phyloP scores from a whole-genome alignment of 1,140 invertebrate species.

The Drosophila erecta region DNA sequence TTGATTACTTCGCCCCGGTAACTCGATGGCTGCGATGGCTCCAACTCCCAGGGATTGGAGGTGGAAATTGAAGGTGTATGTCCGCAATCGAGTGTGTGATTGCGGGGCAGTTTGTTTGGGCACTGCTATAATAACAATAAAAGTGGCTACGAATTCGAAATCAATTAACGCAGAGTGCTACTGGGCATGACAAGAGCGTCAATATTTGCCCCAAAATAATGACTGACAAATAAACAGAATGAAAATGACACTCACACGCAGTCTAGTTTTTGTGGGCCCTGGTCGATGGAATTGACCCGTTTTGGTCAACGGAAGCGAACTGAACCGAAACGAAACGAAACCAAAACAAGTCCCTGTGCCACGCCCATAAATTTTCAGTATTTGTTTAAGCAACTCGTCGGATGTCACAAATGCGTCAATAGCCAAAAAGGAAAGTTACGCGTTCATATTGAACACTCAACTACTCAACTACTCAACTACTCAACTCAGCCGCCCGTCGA shows the following conservation, averaged over 20 bases:
- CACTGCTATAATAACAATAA: conserved; percentile 75
- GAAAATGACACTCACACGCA: conserved; percentile 45
- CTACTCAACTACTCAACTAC: conserved; percentile 3
- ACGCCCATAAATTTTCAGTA: conserved; percentile 56
- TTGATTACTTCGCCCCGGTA: conserved; percentile 19
- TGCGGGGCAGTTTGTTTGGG: conserved; percentile 41
- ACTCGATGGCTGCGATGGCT: conserved; percentile 4
- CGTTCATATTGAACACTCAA: conserved; percentile 33
- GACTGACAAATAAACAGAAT: conserved; percentile 73
- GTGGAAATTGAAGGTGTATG: conserved; percentile 1
- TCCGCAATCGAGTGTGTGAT: conserved; percentile 26
- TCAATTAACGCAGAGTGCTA: conserved; percentile 81
- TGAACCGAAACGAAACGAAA: not conserved
- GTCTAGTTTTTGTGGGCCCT: conserved; percentile 8
- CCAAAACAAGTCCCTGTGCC: conserved; percentile 21
- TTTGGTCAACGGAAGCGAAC: conserved; percentile 7
- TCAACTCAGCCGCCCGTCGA: not conserved
- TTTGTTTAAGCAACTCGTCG: conserved; percentile 57
- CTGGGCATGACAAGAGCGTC: conserved; percentile 78
- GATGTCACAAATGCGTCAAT: conserved; percentile 64
- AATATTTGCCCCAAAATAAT: conserved; percentile 81
- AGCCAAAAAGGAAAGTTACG: conserved; percentile 53
- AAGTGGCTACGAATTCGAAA: conserved; percentile 77
- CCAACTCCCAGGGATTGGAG: not conserved
- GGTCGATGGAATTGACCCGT: conserved; percentile 21